Conservation (phyloP, 2,113 vertebrate species). For the Phylloscopus whistleri region DNA sequence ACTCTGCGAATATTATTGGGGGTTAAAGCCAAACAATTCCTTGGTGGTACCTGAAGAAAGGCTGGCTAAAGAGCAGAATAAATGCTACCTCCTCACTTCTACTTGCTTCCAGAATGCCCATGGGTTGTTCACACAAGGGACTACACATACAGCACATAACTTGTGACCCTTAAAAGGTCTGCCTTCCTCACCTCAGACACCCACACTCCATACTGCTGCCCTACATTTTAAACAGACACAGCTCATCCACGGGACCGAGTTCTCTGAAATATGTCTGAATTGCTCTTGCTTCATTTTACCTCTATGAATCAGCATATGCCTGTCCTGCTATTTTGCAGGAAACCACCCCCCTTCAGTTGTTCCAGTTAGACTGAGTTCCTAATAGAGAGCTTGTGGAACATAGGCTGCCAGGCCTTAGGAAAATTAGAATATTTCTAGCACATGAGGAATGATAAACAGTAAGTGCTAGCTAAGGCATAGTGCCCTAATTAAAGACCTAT, state of each 20-base stretch:
- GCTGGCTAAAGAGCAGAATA: not conserved
- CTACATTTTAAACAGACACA: not conserved
- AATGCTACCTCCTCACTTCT: not conserved
- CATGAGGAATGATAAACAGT: not conserved
- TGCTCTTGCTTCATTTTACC: not conserved
- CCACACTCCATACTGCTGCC: not conserved
- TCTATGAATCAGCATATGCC: not conserved
- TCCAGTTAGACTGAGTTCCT: not conserved
- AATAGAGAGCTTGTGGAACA: not conserved
- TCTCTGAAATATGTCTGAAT: not conserved
- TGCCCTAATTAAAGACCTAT: not conserved
- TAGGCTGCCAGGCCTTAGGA: not conserved
- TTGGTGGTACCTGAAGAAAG: not conserved
- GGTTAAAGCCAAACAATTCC: not conserved
- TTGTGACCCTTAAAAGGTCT: not conserved
- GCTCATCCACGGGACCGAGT: fast-evolving
- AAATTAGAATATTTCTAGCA: not conserved
- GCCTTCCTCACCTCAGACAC: not conserved
- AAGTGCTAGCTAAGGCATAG: not conserved
- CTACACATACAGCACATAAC: not conserved
- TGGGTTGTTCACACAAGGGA: not conserved
- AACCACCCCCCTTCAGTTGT: not conserved
- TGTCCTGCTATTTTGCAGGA: not conserved
- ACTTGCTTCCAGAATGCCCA: not conserved
- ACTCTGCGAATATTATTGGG: not conserved